phyloP scores from a whole-genome alignment of 2,113 vertebrate species.

The Nipponia nippon region DNA sequence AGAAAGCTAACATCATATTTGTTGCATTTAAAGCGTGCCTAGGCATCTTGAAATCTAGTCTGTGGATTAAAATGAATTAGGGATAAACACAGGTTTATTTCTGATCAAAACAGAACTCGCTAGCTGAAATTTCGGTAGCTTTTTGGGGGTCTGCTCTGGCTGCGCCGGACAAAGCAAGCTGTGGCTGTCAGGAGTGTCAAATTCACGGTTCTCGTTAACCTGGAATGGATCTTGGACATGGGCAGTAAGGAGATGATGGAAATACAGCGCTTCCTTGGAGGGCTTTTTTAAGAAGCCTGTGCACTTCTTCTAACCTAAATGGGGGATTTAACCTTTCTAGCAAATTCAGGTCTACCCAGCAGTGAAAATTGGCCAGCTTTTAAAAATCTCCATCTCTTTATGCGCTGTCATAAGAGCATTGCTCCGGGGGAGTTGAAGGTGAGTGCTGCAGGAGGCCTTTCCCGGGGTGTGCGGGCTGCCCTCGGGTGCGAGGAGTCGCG shows the following conservation, averaged over 20 bases:
- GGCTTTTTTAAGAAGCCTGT: background rate
- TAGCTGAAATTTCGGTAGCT: background rate
- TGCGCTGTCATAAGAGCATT: fast-evolving
- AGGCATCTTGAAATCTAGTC: background rate
- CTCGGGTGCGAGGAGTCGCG: fast-evolving
- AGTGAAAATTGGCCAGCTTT: background rate
- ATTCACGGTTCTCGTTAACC: background rate
- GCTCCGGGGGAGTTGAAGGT: background rate
- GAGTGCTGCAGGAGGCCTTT: background rate
- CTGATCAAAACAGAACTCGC: background rate
- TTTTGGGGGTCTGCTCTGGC: background rate
- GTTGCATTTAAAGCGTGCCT: background rate
- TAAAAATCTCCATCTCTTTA: no score
- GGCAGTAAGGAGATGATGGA: background rate
- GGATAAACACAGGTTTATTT: background rate
- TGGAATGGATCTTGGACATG: fast-evolving
- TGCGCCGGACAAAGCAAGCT: background rate
- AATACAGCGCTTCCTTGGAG: background rate
- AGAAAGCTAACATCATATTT: background rate
- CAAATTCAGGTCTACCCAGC: background rate
- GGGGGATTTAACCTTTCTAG: background rate
- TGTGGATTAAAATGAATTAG: background rate
- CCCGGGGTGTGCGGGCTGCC: background rate
- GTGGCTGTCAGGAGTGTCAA: background rate
- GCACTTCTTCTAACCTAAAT: background rate